A percentile compares a stretch with the other conserved stretches of the same genome.
Conservation (phyloP, 2,797 vertebrate genomes). For the Poecilia gillii region DNA sequence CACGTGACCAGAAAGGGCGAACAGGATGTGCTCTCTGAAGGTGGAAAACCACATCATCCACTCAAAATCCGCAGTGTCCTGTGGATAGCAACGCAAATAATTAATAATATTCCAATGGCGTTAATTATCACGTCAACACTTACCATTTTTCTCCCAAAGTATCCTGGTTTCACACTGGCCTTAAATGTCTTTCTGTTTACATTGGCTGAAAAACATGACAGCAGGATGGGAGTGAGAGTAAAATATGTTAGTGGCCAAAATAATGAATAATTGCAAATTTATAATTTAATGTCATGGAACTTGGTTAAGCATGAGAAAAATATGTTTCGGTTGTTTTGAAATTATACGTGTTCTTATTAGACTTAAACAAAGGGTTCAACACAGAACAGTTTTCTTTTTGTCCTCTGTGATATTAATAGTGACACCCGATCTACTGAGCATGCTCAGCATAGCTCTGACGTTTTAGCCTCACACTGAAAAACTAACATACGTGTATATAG, state of each 20-base stretch:
- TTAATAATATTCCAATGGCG: not conserved
- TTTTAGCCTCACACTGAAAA: slow-evolving; percentile 37
- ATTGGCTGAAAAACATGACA: slow-evolving; percentile 78
- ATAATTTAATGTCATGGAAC: not conserved
- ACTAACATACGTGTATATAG: slow-evolving; percentile 2
- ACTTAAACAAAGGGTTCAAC: not conserved
- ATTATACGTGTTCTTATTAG: not conserved
- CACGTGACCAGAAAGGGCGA: slow-evolving; percentile 91
- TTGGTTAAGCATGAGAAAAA: not conserved
- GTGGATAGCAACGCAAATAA: not conserved
- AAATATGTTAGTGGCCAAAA: not conserved
- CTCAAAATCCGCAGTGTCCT: slow-evolving; percentile 93
- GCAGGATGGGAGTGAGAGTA: not conserved
- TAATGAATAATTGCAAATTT: not conserved
- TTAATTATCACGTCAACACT: slow-evolving; percentile 46
- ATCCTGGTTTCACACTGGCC: slow-evolving; percentile 87
- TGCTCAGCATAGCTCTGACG: slow-evolving; percentile 68
- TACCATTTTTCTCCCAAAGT: slow-evolving; percentile 96
- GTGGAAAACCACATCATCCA: slow-evolving; percentile 99
- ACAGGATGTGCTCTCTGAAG: slow-evolving; percentile 91
- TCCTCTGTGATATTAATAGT: slow-evolving; percentile 74
- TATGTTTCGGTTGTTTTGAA: not conserved
- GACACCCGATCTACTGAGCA: slow-evolving; percentile 75
- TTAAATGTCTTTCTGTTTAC: slow-evolving; percentile 89
- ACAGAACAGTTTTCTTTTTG: slow-evolving; percentile 54